A percentile compares a stretch with the other conserved stretches of the same genome.
These are phyloP conservation scores for Mythimna impura DNA, from an alignment of 2,888 invertebrate genomes.

Conservation along the genomic window DNA sequence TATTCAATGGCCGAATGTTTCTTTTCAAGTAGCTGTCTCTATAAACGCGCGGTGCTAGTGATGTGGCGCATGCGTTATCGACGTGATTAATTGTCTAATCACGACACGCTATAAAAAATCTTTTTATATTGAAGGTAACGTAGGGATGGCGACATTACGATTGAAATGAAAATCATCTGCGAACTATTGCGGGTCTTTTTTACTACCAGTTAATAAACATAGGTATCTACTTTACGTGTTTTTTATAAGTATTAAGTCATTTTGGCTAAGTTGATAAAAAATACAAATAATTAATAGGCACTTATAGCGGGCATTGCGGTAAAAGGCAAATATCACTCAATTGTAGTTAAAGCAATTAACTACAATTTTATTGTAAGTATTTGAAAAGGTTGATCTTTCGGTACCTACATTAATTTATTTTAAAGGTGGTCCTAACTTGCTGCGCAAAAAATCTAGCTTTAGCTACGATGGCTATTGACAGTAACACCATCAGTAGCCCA, in stretches of 20 bases:
- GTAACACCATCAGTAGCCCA: constrained; percentile 8
- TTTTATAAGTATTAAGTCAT: background rate
- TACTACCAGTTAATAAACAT: background rate
- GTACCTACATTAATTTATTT: background rate
- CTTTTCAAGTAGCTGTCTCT: constrained; percentile 82
- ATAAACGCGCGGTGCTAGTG: constrained; percentile 81
- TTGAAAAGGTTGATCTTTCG: background rate
- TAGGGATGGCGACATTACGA: constrained; percentile 36
- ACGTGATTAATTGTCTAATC: constrained; percentile 80
- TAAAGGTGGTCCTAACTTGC: background rate
- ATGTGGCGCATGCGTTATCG: constrained; percentile 80
- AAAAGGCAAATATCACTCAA: no score
- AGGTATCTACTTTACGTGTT: background rate
- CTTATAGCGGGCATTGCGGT: no score
- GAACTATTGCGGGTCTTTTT: constrained; percentile 1
- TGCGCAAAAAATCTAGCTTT: background rate
- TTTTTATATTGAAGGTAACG: constrained; percentile 54
- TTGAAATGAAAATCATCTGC: constrained; percentile 21
- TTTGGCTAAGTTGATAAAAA: background rate
- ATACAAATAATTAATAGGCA: background rate
- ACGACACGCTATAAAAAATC: constrained; percentile 64
- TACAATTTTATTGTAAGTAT: no score
- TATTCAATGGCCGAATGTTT: constrained; percentile 77
- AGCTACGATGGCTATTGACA: background rate
- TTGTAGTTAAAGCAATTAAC: no score